Base-by-base conservation (phyloP, 2,113 vertebrate genomes). In the Camelus dromedarius region DNA sequence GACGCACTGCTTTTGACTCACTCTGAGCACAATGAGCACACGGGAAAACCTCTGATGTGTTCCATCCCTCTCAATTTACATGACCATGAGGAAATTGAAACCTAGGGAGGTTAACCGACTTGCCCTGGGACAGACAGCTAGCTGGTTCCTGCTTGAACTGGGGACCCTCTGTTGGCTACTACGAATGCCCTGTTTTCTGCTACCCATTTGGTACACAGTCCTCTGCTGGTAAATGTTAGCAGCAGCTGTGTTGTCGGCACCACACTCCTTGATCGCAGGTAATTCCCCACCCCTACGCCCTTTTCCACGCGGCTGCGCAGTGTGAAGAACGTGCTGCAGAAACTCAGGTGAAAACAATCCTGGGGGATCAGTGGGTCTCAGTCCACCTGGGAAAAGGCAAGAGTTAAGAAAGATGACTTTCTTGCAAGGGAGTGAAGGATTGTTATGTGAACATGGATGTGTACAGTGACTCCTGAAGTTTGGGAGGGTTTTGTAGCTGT, bases 51-150 rank as follows among this genome's bases (percentile, higher is more conserved):
- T 52, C 85, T 3, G 16, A 58, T 93, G 73, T 76, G 1, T 18
- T 91, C 73, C 18, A 8, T 73, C 70, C 85, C 46, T 95, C 91
- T 96, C 89, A 89, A 35, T 96, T 93, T 97, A 93, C 97, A 62
- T 79, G 91, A 89, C 86, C 89, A 93, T 1, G 48, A 95, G 96
- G 97, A 97, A 97, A 94, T 4, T 38, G 96, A 97, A 94, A 97
- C 97, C 84, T 58, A 42, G 32, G 18, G 69, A 96, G 56, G 60
- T 92, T 52, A 93, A 92, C 38, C 54, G 69, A 81, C 87, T 96
- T 62, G 83, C 54, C 73, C 56, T 79, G 35, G 38, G 67, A 90
- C 67, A 50, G 89, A 18, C 46, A 83, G 50, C 77, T 28, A 30
- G 83, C 77, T 54, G 54, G 62, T 94, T 93, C 92, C 95, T 88